Evolutionary conservation across 1,140 invertebrate genomes (phyloP).

Genomic region (Callitettix versicolor): DNA sequence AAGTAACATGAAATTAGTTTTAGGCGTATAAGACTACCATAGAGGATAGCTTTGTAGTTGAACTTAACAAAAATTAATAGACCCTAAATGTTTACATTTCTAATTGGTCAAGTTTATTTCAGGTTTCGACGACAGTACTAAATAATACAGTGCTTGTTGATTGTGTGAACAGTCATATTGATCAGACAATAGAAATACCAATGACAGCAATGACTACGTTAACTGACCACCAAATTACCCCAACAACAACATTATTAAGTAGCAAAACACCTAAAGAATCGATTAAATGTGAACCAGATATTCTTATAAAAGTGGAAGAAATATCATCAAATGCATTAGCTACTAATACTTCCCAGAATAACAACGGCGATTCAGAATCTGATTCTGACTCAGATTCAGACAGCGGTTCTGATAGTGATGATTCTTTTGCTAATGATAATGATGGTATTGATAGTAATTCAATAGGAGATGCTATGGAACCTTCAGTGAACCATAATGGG

Average conservation of each 20-base stretch:
- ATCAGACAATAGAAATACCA: slow-evolving; percentile 3
- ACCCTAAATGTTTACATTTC: too few relatives aligned
- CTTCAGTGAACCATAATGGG: too few relatives aligned
- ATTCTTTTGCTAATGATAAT: background rate
- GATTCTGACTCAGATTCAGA: slow-evolving; percentile 5
- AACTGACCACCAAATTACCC: too few relatives aligned
- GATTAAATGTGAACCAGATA: slow-evolving; percentile 17
- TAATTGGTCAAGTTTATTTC: background rate
- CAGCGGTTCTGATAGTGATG: slow-evolving; percentile 7
- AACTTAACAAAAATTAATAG: too few relatives aligned
- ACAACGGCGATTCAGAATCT: background rate
- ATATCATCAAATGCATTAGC: background rate
- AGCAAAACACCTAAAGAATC: background rate
- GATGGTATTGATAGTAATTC: background rate
- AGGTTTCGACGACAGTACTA: background rate
- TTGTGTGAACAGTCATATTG: slow-evolving; percentile 7
- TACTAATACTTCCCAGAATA: background rate
- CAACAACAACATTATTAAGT: background rate
- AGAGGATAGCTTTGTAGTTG: too few relatives aligned
- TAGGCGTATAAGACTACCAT: too few relatives aligned
- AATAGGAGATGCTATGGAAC: background rate
- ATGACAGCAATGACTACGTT: background rate
- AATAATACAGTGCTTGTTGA: slow-evolving; percentile 2
- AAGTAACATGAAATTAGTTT: too few relatives aligned
- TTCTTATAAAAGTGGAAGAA: slow-evolving; percentile 6